Evolutionary conservation across 2,113 vertebrate species (phyloP).

Genomic region (Peromyscus maniculatus): DNA sequence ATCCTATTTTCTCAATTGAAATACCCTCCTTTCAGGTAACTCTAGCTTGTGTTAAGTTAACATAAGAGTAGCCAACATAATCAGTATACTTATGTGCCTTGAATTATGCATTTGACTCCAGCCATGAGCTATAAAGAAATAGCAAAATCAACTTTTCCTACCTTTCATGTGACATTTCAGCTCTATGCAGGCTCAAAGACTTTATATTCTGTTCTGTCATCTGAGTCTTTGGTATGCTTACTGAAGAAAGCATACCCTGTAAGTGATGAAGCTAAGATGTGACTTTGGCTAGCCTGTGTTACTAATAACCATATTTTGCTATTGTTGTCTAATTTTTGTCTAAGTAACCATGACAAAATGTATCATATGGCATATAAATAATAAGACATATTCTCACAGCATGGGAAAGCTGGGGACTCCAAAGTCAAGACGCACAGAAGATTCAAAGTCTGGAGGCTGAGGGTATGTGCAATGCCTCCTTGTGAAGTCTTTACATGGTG

Average conservation of each 20-base stretch:
- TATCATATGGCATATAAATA: neutral
- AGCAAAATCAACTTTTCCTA: neutral
- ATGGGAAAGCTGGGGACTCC: neutral
- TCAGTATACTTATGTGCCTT: slow-evolving; percentile 7
- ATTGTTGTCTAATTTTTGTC: neutral
- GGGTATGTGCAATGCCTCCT: neutral
- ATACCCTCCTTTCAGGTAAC: neutral
- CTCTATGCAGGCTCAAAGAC: neutral
- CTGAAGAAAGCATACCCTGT: neutral
- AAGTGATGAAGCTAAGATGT: neutral
- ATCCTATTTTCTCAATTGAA: neutral
- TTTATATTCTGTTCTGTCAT: slow-evolving; percentile 19
- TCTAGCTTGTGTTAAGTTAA: neutral
- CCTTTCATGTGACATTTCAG: neutral
- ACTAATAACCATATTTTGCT: neutral
- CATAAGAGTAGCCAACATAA: neutral
- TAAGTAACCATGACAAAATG: neutral
- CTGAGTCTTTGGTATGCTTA: neutral
- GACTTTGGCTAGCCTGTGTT: neutral
- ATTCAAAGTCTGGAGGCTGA: neutral
- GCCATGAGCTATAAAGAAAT: neutral
- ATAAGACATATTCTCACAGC: neutral
- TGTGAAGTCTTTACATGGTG: neutral
- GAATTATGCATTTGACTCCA: slow-evolving; percentile 16
- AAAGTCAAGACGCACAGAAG: neutral